Evolutionary conservation across 2,113 vertebrate species (phyloP).

Genomic region (Shinisaurus crocodilurus): DNA sequence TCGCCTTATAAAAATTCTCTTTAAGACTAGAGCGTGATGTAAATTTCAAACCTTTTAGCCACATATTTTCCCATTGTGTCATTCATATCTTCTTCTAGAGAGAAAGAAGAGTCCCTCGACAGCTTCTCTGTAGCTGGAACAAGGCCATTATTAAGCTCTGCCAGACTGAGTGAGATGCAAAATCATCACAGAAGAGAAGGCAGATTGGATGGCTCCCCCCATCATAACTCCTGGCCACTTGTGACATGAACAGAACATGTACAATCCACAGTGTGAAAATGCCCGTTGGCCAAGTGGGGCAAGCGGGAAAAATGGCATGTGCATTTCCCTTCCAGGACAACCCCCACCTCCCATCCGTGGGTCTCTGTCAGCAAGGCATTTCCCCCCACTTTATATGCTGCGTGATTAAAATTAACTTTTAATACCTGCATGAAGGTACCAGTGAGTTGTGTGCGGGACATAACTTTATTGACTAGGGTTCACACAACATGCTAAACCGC

Average conservation of each 20-base stretch:
- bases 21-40: too few species aligned
- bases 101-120: not conserved
- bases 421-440: not conserved
- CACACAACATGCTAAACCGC: too few species aligned
- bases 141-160: conserved; percentile 17
- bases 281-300: not conserved
- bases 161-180: not conserved
- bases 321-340: conserved; percentile 3
- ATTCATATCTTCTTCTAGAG: too few species aligned
- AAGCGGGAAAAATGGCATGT: not conserved
- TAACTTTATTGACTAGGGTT: too few species aligned
- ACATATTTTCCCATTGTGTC: too few species aligned
- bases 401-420: conserved; percentile 9
- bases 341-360: not conserved
- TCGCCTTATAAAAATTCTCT: too few species aligned
- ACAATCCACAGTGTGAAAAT: conserved; percentile 38
- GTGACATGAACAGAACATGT: conserved; percentile 10
- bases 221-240: conserved; percentile 8
- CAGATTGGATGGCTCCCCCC: not conserved
- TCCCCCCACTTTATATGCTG: not conserved
- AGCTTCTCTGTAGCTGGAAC: conserved; percentile 30
- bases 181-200: not conserved
- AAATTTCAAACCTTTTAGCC: too few species aligned
- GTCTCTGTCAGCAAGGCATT: not conserved
- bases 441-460: too few species aligned